These are phyloP conservation scores for Syrphus vitripennis DNA, from an alignment of 2,888 invertebrate genomes.

Conservation along the genomic window DNA sequence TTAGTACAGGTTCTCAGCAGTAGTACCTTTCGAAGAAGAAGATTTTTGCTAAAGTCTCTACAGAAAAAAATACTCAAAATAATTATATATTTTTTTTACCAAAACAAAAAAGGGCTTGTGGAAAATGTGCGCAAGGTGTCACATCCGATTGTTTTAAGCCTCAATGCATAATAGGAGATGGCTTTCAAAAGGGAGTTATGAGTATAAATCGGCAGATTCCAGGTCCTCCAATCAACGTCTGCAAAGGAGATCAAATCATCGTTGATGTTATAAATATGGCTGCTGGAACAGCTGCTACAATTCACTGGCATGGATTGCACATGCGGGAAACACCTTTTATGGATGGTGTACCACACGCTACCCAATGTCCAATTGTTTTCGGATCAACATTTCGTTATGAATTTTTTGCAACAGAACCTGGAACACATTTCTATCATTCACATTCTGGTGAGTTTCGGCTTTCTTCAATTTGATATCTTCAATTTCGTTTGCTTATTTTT, in stretches of 20 bases:
- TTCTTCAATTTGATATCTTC: background rate
- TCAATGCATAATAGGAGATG: slow-evolving; percentile 82
- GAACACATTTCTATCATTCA: slow-evolving; percentile 90
- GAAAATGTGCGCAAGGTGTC: slow-evolving; percentile 79
- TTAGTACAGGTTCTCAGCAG: too few relatives aligned
- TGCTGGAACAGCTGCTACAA: slow-evolving; percentile 88
- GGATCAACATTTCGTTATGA: slow-evolving; percentile 86
- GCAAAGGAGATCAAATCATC: slow-evolving; percentile 88
- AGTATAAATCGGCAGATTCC: slow-evolving; percentile 82
- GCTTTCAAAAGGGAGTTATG: slow-evolving; percentile 81
- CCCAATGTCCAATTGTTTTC: slow-evolving; percentile 90
- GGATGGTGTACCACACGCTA: slow-evolving; percentile 92
- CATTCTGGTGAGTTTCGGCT: background rate
- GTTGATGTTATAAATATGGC: slow-evolving; percentile 90
- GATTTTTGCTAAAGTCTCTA: too few relatives aligned
- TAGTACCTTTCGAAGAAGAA: too few relatives aligned
- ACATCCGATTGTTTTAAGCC: slow-evolving; percentile 80
- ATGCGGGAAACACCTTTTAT: slow-evolving; percentile 89
- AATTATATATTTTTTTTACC: slow-evolving; percentile 3
- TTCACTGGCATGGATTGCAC: slow-evolving; percentile 95
- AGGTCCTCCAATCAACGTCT: slow-evolving; percentile 85
- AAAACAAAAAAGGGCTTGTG: slow-evolving; percentile 79
- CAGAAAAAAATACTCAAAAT: slow-evolving; percentile 64
- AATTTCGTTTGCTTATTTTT: background rate
- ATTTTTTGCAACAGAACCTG: slow-evolving; percentile 86